Evolutionary conservation across 2,113 vertebrate genomes (phyloP).

Genomic region (Murina feae): DNA sequence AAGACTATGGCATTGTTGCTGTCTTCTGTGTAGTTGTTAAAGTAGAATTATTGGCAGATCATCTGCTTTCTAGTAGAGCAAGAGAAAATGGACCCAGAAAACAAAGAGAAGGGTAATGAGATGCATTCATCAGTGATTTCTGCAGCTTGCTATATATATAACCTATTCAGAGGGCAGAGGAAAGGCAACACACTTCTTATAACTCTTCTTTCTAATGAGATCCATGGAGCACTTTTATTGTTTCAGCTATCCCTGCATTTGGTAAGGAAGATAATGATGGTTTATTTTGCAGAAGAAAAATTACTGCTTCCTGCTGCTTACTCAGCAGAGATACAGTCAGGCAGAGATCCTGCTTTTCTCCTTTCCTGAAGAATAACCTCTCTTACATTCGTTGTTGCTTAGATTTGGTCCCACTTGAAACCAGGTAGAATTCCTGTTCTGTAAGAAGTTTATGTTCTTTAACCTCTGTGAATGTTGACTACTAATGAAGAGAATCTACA

Average conservation of each 20-base stretch:
- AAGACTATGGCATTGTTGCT: not conserved
- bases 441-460: not conserved
- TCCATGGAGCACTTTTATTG: fast-evolving
- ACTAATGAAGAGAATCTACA: conserved; percentile 28
- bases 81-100: not conserved
- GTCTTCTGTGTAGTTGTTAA: not conserved
- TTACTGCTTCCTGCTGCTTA: not conserved
- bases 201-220: not conserved
- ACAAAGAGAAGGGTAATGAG: not conserved
- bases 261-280: not conserved
- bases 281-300: not conserved
- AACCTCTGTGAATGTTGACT: not conserved
- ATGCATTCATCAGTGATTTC: not conserved
- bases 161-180: fast-evolving
- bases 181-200: not conserved
- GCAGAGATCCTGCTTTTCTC: not conserved
- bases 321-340: not conserved
- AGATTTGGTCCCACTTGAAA: not conserved
- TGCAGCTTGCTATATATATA: fast-evolving
- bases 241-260: not conserved
- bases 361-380: not conserved
- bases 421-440: not conserved
- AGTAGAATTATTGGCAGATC: not conserved
- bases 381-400: not conserved
- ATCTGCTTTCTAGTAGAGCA: not conserved